phyloP scores from a whole-genome alignment of 2,888 invertebrate species.

The Catonia carolina region DNA sequence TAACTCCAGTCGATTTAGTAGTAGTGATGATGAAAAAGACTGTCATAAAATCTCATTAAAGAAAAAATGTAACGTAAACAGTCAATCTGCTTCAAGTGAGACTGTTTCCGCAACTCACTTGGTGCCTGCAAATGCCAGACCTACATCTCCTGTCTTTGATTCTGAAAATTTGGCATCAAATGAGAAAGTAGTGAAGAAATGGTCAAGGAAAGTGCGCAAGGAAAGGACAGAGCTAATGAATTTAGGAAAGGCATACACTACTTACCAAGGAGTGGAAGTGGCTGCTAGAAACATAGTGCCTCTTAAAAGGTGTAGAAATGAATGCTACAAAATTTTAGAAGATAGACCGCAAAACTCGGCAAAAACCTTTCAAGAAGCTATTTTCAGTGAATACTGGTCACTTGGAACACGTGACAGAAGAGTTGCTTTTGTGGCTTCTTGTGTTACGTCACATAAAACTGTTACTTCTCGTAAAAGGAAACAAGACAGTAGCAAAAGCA shows the following conservation, averaged over 20 bases:
- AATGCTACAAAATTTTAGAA: conserved; percentile 1
- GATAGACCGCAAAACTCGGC: neutral
- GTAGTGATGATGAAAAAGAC: neutral
- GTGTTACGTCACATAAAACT: neutral
- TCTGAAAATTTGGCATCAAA: too few relatives aligned
- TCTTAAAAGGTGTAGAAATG: neutral
- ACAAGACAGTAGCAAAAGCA: neutral
- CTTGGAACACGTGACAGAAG: neutral
- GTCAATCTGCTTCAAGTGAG: neutral
- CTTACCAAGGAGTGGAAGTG: neutral
- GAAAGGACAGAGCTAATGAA: neutral
- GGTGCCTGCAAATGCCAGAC: neutral
- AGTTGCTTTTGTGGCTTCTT: neutral
- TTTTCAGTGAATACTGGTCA: conserved; percentile 1
- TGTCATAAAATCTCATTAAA: neutral
- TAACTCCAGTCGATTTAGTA: neutral
- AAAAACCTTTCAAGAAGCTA: neutral
- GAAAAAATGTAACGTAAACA: neutral
- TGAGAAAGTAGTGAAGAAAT: neutral
- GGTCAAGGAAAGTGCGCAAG: neutral
- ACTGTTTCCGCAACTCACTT: neutral
- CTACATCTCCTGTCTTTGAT: neutral
- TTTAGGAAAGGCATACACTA: neutral
- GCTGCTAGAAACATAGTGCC: neutral
- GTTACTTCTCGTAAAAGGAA: neutral